Conservation (phyloP, 2,888 invertebrate genomes). For the Ectropis crepuscularia region DNA sequence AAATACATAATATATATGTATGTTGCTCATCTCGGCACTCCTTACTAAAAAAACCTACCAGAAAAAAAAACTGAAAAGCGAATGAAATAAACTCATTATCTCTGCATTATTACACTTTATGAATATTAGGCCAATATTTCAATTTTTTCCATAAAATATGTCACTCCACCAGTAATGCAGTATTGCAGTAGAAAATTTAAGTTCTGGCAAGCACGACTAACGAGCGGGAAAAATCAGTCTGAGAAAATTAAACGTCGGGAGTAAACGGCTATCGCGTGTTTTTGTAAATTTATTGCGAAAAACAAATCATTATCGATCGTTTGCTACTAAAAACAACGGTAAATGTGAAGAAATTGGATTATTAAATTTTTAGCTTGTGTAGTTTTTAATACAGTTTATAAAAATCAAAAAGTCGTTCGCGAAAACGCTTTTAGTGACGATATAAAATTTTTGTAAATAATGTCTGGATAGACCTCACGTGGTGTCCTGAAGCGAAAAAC, state of each 20-base stretch:
- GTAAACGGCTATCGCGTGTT: constrained; percentile 11
- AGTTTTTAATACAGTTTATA: neutral
- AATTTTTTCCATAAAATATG: too few species aligned
- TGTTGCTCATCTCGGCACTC: too few species aligned
- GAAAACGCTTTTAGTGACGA: constrained; percentile 41
- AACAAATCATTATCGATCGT: constrained; percentile 31
- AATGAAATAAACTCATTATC: too few species aligned
- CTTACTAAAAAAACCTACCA: too few species aligned
- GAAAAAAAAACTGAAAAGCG: too few species aligned
- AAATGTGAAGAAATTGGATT: constrained; percentile 3
- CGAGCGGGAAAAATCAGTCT: constrained; percentile 34
- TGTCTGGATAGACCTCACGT: constrained; percentile 61
- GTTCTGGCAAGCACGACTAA: constrained; percentile 33
- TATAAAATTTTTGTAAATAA: constrained; percentile 55
- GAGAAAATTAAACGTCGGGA: constrained; percentile 24
- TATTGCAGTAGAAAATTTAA: neutral
- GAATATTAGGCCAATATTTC: too few species aligned
- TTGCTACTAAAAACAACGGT: constrained; percentile 18
- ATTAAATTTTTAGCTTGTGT: constrained; percentile 1
- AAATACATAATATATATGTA: too few species aligned
- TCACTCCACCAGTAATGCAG: too few species aligned
- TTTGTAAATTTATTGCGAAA: constrained; percentile 11
- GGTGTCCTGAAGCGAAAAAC: constrained; percentile 41
- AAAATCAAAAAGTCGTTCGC: constrained; percentile 3
- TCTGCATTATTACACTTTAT: too few species aligned